Conservation (phyloP, 2,113 vertebrate genomes). For the Burhinus bistriatus region DNA sequence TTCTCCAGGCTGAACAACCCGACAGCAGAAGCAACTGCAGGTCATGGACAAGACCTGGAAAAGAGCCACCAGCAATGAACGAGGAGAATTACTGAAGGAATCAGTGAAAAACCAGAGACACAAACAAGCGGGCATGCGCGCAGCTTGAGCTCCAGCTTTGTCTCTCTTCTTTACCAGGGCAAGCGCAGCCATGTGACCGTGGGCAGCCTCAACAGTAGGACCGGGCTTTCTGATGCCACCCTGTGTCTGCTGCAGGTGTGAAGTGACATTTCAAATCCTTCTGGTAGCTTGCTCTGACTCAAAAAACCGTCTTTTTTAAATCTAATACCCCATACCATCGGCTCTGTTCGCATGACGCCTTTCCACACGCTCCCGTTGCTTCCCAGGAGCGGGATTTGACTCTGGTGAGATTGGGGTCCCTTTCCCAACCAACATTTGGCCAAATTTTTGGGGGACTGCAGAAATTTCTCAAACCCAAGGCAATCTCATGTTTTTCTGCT, state of each 20-base stretch:
- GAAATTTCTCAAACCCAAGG: background rate
- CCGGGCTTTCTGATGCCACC: background rate
- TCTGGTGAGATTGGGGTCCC: background rate
- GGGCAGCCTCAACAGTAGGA: background rate
- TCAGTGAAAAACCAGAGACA: background rate
- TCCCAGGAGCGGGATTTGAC: background rate
- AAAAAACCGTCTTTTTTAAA: background rate
- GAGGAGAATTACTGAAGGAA: background rate
- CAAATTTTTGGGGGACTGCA: background rate
- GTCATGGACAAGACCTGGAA: background rate
- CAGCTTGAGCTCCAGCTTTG: background rate
- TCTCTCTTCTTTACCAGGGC: background rate
- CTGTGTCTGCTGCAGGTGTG: background rate
- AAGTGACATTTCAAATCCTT: background rate
- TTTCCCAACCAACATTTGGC: background rate
- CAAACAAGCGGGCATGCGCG: fast-evolving
- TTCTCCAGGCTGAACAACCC: background rate
- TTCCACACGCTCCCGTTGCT: background rate
- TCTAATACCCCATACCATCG: fast-evolving
- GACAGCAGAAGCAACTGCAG: background rate
- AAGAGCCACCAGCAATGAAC: background rate
- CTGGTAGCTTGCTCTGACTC: fast-evolving
- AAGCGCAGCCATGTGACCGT: fast-evolving
- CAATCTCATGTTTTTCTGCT: background rate
- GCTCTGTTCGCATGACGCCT: fast-evolving